Evolutionary conservation across 2,113 vertebrate species (phyloP), one percentile per base, ranked within the genome.

Genomic region (Pycnonotus jocosus): DNA sequence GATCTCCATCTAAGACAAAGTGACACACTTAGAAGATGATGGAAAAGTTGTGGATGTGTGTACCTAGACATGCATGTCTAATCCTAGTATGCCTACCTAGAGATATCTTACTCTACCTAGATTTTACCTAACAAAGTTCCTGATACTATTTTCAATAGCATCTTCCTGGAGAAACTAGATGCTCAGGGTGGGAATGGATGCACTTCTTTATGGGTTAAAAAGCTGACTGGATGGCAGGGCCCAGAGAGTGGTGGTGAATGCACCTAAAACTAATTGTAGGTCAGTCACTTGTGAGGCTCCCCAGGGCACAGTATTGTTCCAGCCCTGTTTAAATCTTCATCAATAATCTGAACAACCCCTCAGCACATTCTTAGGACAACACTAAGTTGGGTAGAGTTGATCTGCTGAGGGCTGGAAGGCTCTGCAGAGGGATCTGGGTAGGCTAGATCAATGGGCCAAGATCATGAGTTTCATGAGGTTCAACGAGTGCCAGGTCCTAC

Each of bases 191-290:
- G 15, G 12, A 47, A n/a, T 8, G 15, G 47, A 28, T 9, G 1
- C n/a, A 6, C 7, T 38, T 22, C 5, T 16, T n/a, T 4, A 8
- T 1, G 12, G 10, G 21, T 27, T 22, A 27, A 57, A 64, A 64
- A 50, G 4, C 22, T 65, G 50, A 15, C 25, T 65, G 35, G 17
- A 48, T 57, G 42, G 6, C 25, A 0, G 0, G 31, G 31, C 58
- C 25, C 66, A 57, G 50, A 28, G 12, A 33, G 22, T 31, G 14
- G 21, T 31, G 31, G 31, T 31, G 17, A 40, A 28, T 38, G 37
- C 25, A 23, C 10, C 9, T 50, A 37, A 57, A 42, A 23, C 10
- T 8, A 25, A 1, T 2, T 19, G 17, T 30, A 35, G 14, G 21
- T 16, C 30, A 56, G 21, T 30, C 7, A 3, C 21, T 25, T 42